Conservation (phyloP, 2,797 vertebrate species). For the Lagodon rhomboides region DNA sequence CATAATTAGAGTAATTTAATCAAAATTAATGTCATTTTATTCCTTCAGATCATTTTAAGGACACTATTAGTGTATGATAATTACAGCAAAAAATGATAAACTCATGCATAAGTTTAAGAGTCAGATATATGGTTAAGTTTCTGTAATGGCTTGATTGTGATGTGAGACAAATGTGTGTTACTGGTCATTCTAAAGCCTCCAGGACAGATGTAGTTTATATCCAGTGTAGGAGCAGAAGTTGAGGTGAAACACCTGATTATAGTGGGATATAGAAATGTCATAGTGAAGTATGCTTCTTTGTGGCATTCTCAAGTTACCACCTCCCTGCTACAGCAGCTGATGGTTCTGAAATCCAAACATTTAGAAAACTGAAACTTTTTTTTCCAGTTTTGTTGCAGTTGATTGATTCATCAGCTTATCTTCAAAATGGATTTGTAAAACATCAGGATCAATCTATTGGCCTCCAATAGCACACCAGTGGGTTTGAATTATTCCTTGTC, state of each 20-base stretch:
- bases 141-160: background rate
- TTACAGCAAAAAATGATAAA: background rate
- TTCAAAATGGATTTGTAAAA: background rate
- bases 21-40: background rate
- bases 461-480: no score
- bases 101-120: background rate
- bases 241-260: background rate
- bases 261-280: background rate
- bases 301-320: constrained; percentile 18
- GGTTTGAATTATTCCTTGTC: background rate
- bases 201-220: background rate
- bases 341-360: constrained; percentile 67
- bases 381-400: background rate
- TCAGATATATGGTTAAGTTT: background rate
- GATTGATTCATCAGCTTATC: background rate
- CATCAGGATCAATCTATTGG: background rate
- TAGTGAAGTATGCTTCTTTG: background rate
- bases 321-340: constrained; percentile 61
- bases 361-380: constrained; percentile 17
- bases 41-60: background rate
- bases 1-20: background rate
- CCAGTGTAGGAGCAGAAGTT: background rate
- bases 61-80: background rate
- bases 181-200: background rate
- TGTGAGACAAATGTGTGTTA: background rate